These are phyloP conservation scores for Brachyistius frenatus DNA, from an alignment of 2,113 vertebrate species.

Conservation along the genomic window DNA sequence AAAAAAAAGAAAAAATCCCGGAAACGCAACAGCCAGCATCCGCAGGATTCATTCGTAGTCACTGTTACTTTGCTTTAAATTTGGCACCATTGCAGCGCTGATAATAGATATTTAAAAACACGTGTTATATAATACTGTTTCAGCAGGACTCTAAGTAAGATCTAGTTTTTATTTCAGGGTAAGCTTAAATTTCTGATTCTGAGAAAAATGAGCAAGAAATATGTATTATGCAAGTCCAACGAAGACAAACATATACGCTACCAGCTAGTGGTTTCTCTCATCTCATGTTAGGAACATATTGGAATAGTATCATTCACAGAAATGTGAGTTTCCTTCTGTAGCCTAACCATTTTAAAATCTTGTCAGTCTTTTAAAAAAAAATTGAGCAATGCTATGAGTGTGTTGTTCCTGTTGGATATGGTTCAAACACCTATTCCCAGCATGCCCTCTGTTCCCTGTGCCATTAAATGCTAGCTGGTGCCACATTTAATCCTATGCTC, in stretches of 20 bases:
- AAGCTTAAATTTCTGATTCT: not conserved
- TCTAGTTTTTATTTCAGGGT: not conserved
- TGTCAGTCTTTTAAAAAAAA: slow-evolving; percentile 7
- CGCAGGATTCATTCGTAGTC: slow-evolving; percentile 23
- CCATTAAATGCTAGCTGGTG: slow-evolving; percentile 29
- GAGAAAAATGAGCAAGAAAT: not conserved
- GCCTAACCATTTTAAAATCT: not conserved
- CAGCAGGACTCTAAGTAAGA: not conserved
- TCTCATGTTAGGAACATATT: not conserved
- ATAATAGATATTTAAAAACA: slow-evolving; percentile 3
- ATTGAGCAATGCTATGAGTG: slow-evolving; percentile 16
- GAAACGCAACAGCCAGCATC: slow-evolving; percentile 2
- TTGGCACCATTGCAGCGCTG: not conserved
- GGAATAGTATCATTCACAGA: not conserved
- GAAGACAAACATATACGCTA: not conserved
- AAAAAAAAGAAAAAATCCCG: slow-evolving; percentile 22
- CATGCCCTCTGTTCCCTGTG: slow-evolving; percentile 34
- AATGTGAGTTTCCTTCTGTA: not conserved
- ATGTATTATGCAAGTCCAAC: not conserved
- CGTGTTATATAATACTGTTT: not conserved
- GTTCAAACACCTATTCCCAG: slow-evolving; percentile 53
- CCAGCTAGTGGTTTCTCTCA: not conserved
- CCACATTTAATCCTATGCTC: slow-evolving; percentile 32
- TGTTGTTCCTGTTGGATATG: slow-evolving; percentile 39
- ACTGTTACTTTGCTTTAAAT: not conserved